Base-by-base conservation (phyloP, 2,797 vertebrate species). In the Bradypodion pumilum region DNA sequence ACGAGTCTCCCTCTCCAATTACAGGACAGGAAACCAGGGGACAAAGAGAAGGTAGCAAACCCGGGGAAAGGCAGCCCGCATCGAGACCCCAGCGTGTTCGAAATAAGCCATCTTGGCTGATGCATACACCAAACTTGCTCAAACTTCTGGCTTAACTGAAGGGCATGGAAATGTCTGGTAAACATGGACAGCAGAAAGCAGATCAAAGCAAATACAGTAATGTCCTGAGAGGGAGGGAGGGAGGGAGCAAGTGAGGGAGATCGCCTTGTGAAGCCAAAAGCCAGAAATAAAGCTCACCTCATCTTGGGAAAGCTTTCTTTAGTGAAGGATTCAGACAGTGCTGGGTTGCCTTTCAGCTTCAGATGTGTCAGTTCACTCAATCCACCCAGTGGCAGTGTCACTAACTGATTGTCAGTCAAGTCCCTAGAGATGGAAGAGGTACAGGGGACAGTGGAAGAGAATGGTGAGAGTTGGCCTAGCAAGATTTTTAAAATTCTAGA, bases 261-360 rank as follows among this genome's bases (percentile, higher is more conserved):
- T 19, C 7, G 15, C 35, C 62, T 44, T 16, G 74, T 65, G 29
- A 84, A 46, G 83, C 68, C 3, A 81, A 73, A 42, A 80, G 10
- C 10, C 2, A 16, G 46, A 78, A 72, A 84, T 5, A n/a, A 44
- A 63, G 37, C 79, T 92, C 97, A 99, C 98, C 98, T 98, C 94
- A 99, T 97, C 74, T 95, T 97, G 80, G 98, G 98, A 88, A 99
- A 98, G 82, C 96, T 96, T 89, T 99, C 98, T 83, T 97, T 95
- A 91, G 95, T 95, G 95, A 98, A 98, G 79, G 96, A 94, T 76
- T 97, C 97, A 0, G 97, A 98, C 37, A 99, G 94, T 27, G 96
- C 96, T 0, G 88, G 92, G 94, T 99, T 99, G 85, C 98, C 98
- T 91, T 93, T 97, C 86, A 99, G 96, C 90, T 98, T 99, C 85